Evolutionary conservation across 1,140 invertebrate genomes (phyloP), one percentile per base, ranked within the genome.

Genomic region (Bombus impatiens): DNA sequence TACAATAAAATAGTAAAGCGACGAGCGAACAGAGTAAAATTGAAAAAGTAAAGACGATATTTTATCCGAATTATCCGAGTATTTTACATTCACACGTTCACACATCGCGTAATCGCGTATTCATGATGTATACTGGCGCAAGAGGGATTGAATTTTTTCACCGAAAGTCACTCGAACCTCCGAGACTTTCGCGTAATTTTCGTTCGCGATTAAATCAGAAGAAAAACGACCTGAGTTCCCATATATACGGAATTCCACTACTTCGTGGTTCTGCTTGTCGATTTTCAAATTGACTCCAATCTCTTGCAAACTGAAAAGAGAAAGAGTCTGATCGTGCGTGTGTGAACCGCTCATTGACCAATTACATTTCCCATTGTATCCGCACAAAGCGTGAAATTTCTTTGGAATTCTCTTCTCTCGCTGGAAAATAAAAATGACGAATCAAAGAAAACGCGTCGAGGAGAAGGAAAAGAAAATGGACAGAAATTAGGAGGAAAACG

Each of bases 321-420:
- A n/a, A n/a, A n/a, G 12, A n/a, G 10, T 4, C 28, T 13, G 59
- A 62, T n/a, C 5, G 28, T 62, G 0, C 59, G 13, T 13, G 47
- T 2, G 47, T 2, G 47, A 22, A 53, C 8, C 47, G 47, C 1
- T 37, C 35, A 44, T n/a, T 28, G n/a, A n/a, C 28, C 84, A 70
- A 82, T 82, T 76, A 86, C 18, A 42, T 35, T 59, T 44, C 2
- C 44, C 22, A 82, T 82, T 82, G 80, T 82, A 10, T 15, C 13
- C 3, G 3, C 1, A 75, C 62, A 70, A 77, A 62, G 68, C 35
- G 32, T n/a, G 0, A 18, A 12, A 71, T 37, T 62, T 42, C 59
- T 78, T 22, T 32, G 42, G 15, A 78, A 65, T 62, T 25, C 13
- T 2, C 44, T 47, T 47, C 4, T 13, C 22, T 44, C 22, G 35